Conservation (phyloP, 2,113 vertebrate species). For the Amia ocellicauda region DNA sequence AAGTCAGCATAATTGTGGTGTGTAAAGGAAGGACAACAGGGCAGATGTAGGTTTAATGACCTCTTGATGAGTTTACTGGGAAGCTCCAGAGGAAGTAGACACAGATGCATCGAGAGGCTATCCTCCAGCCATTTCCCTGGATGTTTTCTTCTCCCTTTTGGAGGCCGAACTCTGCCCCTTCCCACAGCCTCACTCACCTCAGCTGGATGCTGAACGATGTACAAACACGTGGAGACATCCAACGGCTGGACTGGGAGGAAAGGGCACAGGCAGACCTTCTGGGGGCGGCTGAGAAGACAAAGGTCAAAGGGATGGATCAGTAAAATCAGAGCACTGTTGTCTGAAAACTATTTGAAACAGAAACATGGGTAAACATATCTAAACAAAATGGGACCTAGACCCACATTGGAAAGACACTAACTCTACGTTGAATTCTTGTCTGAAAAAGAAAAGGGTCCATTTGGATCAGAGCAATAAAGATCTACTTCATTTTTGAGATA, state of each 20-base stretch:
- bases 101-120: slow-evolving; percentile 6
- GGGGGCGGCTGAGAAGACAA: slow-evolving; percentile 75
- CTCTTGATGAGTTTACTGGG: background rate
- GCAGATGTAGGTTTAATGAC: background rate
- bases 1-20: background rate
- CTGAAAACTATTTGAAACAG: no score
- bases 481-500: no score
- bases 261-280: slow-evolving; percentile 94
- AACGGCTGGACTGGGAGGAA: slow-evolving; percentile 82
- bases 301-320: slow-evolving; percentile 18
- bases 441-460: no score
- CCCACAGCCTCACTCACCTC: slow-evolving; percentile 74
- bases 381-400: no score
- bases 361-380: no score
- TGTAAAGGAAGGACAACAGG: background rate
- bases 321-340: background rate
- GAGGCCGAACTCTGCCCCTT: slow-evolving; percentile 17
- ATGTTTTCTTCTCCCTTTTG: slow-evolving; percentile 6
- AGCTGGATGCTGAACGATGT: slow-evolving; percentile 94
- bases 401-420: no score
- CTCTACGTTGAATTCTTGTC: no score
- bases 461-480: no score
- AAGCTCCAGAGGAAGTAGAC: slow-evolving; percentile 11
- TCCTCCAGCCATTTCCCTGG: slow-evolving; percentile 17
- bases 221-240: slow-evolving; percentile 83